Conservation (phyloP, 2,888 invertebrate species). For the Dicyrtomina minuta region DNA sequence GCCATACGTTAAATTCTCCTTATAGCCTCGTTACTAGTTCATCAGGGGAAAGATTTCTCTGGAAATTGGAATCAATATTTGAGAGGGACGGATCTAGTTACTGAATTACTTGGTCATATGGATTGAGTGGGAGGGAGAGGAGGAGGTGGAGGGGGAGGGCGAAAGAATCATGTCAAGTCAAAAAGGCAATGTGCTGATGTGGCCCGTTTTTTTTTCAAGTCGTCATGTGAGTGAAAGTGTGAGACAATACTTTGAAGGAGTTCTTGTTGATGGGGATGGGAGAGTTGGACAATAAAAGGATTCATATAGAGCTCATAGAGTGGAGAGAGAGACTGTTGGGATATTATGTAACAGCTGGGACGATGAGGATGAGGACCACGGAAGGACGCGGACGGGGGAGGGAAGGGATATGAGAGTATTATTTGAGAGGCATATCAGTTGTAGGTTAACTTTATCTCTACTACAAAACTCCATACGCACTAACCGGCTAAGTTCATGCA, state of each 20-base stretch:
- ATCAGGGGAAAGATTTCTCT: constrained; percentile 15
- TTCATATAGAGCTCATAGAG: constrained; percentile 19
- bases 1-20: too few species aligned
- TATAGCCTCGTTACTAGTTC: constrained; percentile 4
- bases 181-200: constrained; percentile 28
- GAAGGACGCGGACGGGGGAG: background rate
- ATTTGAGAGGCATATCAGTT: background rate
- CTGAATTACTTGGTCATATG: too few species aligned
- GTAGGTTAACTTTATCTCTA: background rate
- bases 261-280: constrained; percentile 29
- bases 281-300: constrained; percentile 30
- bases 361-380: background rate
- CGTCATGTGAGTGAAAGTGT: constrained; percentile 29
- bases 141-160: background rate
- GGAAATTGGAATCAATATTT: background rate
- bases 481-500: too few species aligned
- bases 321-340: constrained; percentile 6
- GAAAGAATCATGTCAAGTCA: constrained; percentile 28
- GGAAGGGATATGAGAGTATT: background rate
- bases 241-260: constrained; percentile 20
- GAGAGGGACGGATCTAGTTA: background rate
- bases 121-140: too few species aligned
- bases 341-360: constrained; percentile 31
- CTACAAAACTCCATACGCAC: too few species aligned
- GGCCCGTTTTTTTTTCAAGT: constrained; percentile 27